Evolutionary conservation across 2,113 vertebrate genomes (phyloP), one percentile per base, ranked within the genome.

Genomic region (Xyrauchen texanus): DNA sequence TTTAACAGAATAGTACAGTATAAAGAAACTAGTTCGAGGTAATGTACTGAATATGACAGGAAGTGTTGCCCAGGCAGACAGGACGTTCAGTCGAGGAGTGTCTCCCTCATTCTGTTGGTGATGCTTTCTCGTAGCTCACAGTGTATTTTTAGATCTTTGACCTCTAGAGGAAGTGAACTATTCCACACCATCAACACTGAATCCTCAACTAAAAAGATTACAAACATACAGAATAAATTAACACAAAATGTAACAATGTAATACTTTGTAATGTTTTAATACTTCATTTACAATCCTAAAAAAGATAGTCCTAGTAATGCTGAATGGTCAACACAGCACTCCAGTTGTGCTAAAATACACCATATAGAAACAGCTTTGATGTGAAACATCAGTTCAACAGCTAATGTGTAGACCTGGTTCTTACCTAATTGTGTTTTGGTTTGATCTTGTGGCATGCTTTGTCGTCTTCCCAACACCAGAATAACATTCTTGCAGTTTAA

Each of bases 171-270:
- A 85, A 98, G 90, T 53, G 91, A 91, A 80, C 94, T 89, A 78
- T 92, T 96, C 96, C 96, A 98, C 68, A 95, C 86, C 81, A 93
- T 96, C 83, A 99, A 89, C 4, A 94, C 95, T 15, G 94, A 94
- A 10, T 94, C 92, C 76, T 94, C 89, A 68, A 94, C 96, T 98
- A 84, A 53, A 11, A 51, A 34, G 21, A 34, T 66, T 8, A 80
- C n/a, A 60, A n/a, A 78, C 45, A 76, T 8, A 34, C 21, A 34
- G 3, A 34, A 34, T 34, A 34, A 34, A 34, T 34, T 1, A 34
- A 34, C 21, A 34, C 21, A 34, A 34, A 34, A 34, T 3, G 21
- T 34, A 34, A 34, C 21, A 34, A 34, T 34, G 21, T 3, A 34
- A 34, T 34, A 34, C 21, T 34, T 34, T 34, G 21, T 34, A 3